A percentile compares a stretch with the other conserved stretches of the same genome.
Evolutionary conservation across 2,888 invertebrate genomes (phyloP).

Genomic region (Erannis defoliaria): DNA sequence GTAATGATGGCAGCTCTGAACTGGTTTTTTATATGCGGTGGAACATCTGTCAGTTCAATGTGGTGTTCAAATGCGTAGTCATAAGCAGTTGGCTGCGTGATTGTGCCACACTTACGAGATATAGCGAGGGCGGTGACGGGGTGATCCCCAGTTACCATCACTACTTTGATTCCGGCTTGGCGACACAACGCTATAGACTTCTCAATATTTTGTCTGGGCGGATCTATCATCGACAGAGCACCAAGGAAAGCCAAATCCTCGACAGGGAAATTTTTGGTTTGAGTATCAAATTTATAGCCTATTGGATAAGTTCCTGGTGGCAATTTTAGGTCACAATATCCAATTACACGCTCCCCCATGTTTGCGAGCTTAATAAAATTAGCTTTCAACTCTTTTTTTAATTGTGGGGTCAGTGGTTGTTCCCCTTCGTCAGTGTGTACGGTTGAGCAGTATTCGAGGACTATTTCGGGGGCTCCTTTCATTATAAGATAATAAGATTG

Average conservation of each 20-base stretch:
- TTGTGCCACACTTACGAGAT: slow-evolving; percentile 89
- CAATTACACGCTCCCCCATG: slow-evolving; percentile 94
- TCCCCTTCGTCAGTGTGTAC: slow-evolving; percentile 86
- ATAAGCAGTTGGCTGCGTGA: slow-evolving; percentile 88
- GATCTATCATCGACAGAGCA: slow-evolving; percentile 91
- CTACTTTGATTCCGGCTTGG: slow-evolving; percentile 90
- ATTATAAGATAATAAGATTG: slow-evolving; percentile 88
- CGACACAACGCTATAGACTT: slow-evolving; percentile 89
- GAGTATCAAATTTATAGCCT: slow-evolving; percentile 86
- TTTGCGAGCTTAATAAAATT: slow-evolving; percentile 93
- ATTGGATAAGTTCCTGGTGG: slow-evolving; percentile 81
- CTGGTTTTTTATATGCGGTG: slow-evolving; percentile 74
- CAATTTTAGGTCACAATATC: slow-evolving; percentile 91
- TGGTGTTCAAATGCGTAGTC: slow-evolving; percentile 89
- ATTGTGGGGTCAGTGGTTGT: slow-evolving; percentile 70
- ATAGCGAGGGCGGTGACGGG: slow-evolving; percentile 91
- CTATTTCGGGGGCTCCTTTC: slow-evolving; percentile 92
- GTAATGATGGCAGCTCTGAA: slow-evolving; percentile 76
- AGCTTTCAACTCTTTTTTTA: slow-evolving; percentile 86
- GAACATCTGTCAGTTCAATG: slow-evolving; percentile 83
- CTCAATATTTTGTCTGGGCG: slow-evolving; percentile 89
- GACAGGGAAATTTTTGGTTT: slow-evolving; percentile 89
- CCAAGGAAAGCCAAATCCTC: slow-evolving; percentile 87
- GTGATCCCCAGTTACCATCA: slow-evolving; percentile 92
- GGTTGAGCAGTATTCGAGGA: slow-evolving; percentile 88